phyloP scores from a whole-genome alignment of 2,797 vertebrate species.

The Clarias platycephalus region DNA sequence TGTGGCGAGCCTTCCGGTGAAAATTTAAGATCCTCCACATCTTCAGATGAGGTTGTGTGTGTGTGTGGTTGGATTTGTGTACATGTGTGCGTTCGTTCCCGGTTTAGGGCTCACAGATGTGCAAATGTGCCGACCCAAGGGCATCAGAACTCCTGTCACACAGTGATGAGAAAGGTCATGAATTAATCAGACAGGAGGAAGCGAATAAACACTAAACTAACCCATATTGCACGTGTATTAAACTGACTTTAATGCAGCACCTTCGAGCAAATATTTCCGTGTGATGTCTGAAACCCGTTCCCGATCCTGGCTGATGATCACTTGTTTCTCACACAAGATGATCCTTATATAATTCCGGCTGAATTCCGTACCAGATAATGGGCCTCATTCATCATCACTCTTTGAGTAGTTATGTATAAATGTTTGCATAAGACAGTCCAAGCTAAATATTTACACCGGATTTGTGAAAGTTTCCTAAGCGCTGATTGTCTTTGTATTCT shows the following conservation, averaged over 20 bases:
- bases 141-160: slow-evolving; percentile 70
- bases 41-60: slow-evolving; percentile 36
- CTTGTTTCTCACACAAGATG: background rate
- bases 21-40: slow-evolving; percentile 40
- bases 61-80: slow-evolving; percentile 20
- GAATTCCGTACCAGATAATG: background rate
- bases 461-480: background rate
- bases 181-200: slow-evolving; percentile 41
- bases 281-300: no score
- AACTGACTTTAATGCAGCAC: background rate
- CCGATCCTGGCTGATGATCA: background rate
- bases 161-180: slow-evolving; percentile 47
- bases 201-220: slow-evolving; percentile 20
- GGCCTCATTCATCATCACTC: background rate
- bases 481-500: background rate
- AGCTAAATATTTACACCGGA: background rate
- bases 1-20: slow-evolving; percentile 42
- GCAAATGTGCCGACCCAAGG: slow-evolving; percentile 59
- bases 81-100: slow-evolving; percentile 42
- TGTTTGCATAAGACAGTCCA: background rate
- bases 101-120: slow-evolving; percentile 54
- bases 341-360: no score
- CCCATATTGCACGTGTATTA: background rate
- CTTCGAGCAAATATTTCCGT: background rate
- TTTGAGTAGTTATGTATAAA: background rate